Base-by-base conservation (phyloP, 2,113 vertebrate genomes). In the Thunnus maccoyii region DNA sequence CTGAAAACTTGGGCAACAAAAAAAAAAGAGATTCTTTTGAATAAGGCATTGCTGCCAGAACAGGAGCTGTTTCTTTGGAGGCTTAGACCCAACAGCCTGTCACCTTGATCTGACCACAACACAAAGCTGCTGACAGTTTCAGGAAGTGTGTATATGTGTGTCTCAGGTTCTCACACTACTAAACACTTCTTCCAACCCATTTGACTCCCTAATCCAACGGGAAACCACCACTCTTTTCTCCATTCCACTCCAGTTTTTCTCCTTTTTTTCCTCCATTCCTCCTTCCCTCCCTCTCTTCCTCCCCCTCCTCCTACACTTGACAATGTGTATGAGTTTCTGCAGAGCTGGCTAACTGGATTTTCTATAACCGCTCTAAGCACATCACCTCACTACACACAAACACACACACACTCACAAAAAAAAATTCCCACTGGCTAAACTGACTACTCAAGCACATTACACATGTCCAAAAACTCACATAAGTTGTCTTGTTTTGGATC, bases 181-280 rank as follows among this genome's bases (percentile, higher is more conserved):
- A 75, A 86, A 85, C 51, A 82, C 78, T 84, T 67, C 46, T 80
- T 88, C 80, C 84, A 85, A 90, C 88, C 85, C 90, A 89, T 93
- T 94, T 93, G 90, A 93, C 90, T 92, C 89, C 46, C 86, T 94
- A 94, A 94, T 95, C 92, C 91, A 84, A 86, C 69, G 55, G 80
- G 84, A 88, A 91, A 86, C 77, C 13, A 58, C 80, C 76, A 66
- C 72, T 82, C 72, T 83, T 78, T 89, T 75, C 76, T 75, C 73
- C 64, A 62, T 80, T 75, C 75, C 86, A 69, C 79, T 82, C 65
- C 73, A 76, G 57, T 61, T 84, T 83, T 78, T 55, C 18, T 58
- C n/a, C 36, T 55, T 48, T 57, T 63, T 61, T 73, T 44, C 20
- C 16, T 55, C 27, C 20, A 30, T 17, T 2, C 25, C 41, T 55